Evolutionary conservation across 2,797 vertebrate species (phyloP), one percentile per base, ranked within the genome.

Genomic region (Crenuchus spilurus): DNA sequence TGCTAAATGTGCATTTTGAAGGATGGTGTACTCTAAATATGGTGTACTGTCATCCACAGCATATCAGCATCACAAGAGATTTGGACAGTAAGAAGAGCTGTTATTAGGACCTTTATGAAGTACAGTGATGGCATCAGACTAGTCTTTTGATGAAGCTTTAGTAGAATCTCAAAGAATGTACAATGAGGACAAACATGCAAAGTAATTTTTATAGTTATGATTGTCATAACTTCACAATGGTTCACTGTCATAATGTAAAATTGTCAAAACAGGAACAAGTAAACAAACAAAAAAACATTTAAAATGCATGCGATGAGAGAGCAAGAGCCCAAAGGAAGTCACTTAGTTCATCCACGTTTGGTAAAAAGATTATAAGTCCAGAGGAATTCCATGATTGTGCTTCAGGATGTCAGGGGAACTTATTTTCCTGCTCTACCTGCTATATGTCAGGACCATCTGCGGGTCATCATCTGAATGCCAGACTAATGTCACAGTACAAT

Each of bases 371-470:
- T 74, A 71, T n/a, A 44, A 63, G 73, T 64, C 55, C 75, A 18
- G 51, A 52, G 62, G 76, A 79, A 87, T 87, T 86, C 78, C 75
- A 80, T 70, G 31, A 58, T 31, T 31, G 52, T 49, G 69, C 24
- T 66, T 62, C 42, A 69, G 71, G 73, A 60, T 79, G 82, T 80
- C 66, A 73, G 77, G 52, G 9, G 80, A 75, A 85, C 78, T 75
- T 82, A 76, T 48, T 46, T 58, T 72, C 37, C 48, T 80, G 82
- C 82, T 84, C 81, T 60, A 54, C n/a, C n/a, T n/a, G n/a, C n/a
- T 10, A 37, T 4, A 82, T 76, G 81, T 77, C 54, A 8, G 60
- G 69, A 85, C 79, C 85, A 83, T 81, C 77, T 35, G 57, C 14
- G 61, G 65, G 18, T 73, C 52, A 42, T n/a, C 63, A 71, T 10